Conservation (phyloP, 2,888 invertebrate species). For the Vandiemenella viatica region DNA sequence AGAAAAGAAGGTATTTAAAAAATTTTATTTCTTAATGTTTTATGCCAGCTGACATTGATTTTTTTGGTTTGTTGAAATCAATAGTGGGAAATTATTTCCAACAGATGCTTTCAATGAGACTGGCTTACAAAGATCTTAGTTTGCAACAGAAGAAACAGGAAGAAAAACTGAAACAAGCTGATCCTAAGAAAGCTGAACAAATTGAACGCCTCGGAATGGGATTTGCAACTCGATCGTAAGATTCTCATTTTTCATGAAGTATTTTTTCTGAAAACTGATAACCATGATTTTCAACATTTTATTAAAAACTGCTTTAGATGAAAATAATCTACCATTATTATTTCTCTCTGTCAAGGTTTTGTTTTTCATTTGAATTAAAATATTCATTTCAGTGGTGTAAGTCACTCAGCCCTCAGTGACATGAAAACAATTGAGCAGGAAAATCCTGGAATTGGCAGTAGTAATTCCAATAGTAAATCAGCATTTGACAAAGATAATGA, state of each 20-base stretch:
- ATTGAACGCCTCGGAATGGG: constrained; percentile 92
- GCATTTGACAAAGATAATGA: constrained; percentile 26
- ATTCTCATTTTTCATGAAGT: constrained; percentile 1
- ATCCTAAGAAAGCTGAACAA: constrained; percentile 74
- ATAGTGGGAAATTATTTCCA: too few relatives aligned
- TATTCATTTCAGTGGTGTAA: constrained; percentile 40
- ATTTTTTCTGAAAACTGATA: neutral
- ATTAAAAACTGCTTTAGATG: too few relatives aligned
- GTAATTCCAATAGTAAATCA: constrained; percentile 30
- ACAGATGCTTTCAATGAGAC: constrained; percentile 31
- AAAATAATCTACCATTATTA: too few relatives aligned
- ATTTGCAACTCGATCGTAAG: constrained; percentile 39
- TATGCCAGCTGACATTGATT: neutral
- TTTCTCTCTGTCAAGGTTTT: neutral
- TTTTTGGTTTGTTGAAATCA: neutral
- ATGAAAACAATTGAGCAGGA: constrained; percentile 88
- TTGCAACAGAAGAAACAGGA: constrained; percentile 53
- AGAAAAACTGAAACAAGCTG: constrained; percentile 51
- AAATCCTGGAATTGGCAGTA: constrained; percentile 31
- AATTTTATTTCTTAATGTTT: too few relatives aligned
- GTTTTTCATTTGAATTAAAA: constrained; percentile 7
- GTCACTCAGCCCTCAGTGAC: constrained; percentile 76
- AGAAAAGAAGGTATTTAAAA: constrained; percentile 37
- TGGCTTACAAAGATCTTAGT: constrained; percentile 64
- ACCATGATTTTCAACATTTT: too few relatives aligned